These are phyloP conservation scores for Willisornis vidua DNA, from an alignment of 2,113 vertebrate genomes.

Conservation along the genomic window DNA sequence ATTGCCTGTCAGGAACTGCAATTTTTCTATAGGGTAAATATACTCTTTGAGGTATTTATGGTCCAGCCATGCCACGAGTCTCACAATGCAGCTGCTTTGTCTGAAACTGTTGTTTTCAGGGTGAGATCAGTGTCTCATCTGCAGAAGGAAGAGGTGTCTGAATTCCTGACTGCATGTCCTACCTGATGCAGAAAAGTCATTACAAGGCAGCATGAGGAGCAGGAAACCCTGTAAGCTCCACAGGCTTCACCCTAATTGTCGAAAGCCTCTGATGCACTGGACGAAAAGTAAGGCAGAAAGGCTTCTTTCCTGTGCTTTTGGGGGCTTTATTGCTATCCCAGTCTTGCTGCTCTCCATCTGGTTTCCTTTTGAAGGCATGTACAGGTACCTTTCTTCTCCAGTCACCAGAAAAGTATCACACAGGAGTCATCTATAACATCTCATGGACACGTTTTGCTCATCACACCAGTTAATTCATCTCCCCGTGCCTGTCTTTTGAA, in stretches of 20 bases:
- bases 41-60: not conserved
- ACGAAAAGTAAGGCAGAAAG: not conserved
- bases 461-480: not conserved
- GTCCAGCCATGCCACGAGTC: not conserved
- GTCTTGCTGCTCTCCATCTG: not conserved
- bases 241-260: not conserved
- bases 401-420: not conserved
- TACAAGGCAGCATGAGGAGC: not conserved
- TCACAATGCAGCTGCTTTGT: not conserved
- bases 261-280: not conserved
- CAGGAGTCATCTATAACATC: not conserved
- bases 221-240: fast-evolving
- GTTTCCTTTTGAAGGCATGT: not conserved
- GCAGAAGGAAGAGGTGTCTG: not conserved
- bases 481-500: not conserved
- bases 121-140: not conserved
- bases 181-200: not conserved
- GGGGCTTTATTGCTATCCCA: not conserved
- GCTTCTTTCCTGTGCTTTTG: not conserved
- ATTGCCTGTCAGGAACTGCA: not conserved
- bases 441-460: not conserved
- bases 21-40: not conserved
- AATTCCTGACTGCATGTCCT: not conserved
- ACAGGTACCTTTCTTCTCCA: not conserved
- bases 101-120: not conserved